Base-by-base conservation (phyloP, 2,888 invertebrate species). In the Anthophora plumipes region DNA sequence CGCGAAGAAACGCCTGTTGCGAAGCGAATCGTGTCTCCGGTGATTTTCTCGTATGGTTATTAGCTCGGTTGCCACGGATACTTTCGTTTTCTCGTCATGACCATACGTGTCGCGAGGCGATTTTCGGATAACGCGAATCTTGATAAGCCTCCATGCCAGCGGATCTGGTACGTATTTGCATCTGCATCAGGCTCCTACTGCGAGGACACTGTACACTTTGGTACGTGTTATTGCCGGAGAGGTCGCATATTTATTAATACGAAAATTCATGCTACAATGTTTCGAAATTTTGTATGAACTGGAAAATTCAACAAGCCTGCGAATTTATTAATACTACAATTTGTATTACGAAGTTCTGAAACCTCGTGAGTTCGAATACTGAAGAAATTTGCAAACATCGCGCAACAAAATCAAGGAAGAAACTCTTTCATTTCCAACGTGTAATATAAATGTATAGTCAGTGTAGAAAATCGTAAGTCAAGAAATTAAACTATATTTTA, bases 111-210 rank as follows among this genome's bases (percentile, higher is more conserved):
- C 73, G 70, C 31, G 43, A 52, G 59, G 70, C 52, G 75, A 81
- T 83, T 73, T 81, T 72, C 74, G 72, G 78, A 83, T 81, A 82
- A 80, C 73, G 22, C 37, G 67, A 46, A 61, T 73, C 72, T 70
- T 31, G 77, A 79, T 79, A 79, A 77, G 31, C 14, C 20, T 12
- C 0, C 46, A 25, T 11, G 52, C 12, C 48, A 9, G 46, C 52
- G 57, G 54, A 74, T 74, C 75, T 41, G 37, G 43, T 31, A 52
- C 64, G 43, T 46, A 41, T 50, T 66, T 66, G 75, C 77, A 57
- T 59, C 50, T 41, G 22, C 52, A 12, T 31, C 25, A 20, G 7
- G 37, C 50, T 39, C n/a, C n/a, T 11, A 5, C 11, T 17, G 14
- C 50, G 3, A 6, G 20, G 22, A 50, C 14, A 14, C 43, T 6